Evolutionary conservation across 1,140 invertebrate genomes (phyloP).

Genomic region (Zophobas atratus): DNA sequence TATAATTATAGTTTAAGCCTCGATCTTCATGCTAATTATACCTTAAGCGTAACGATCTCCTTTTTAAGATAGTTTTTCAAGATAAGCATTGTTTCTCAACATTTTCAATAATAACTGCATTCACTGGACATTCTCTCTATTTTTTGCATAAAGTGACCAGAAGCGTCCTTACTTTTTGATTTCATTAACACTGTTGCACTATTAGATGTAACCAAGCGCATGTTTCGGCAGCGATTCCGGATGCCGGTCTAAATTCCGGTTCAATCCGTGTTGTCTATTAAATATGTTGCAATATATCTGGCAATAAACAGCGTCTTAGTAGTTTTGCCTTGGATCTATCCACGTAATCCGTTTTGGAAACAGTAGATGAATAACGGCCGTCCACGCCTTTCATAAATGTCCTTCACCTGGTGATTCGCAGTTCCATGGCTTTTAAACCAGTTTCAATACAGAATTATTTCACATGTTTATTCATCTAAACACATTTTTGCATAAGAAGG

Average conservation of each 20-base stretch:
- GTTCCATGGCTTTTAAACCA: constrained; percentile 34
- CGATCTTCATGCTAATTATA: constrained; percentile 19
- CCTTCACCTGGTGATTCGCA: constrained; percentile 44
- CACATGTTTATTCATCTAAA: constrained; percentile 31
- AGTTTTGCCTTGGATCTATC: constrained; percentile 41
- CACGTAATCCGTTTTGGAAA: constrained; percentile 39
- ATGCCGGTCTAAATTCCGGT: constrained; percentile 17
- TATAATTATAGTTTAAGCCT: constrained; percentile 32
- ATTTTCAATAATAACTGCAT: constrained; percentile 14
- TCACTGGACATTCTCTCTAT: neutral
- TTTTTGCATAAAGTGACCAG: constrained; percentile 20
- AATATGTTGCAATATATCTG: constrained; percentile 11
- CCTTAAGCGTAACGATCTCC: neutral
- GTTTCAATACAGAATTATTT: constrained; percentile 10
- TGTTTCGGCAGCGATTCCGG: neutral
- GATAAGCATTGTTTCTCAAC: constrained; percentile 31
- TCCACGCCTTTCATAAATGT: constrained; percentile 47
- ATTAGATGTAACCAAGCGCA: neutral
- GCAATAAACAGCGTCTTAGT: constrained; percentile 17
- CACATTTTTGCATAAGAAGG: constrained; percentile 34
- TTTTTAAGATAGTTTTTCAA: constrained; percentile 22
- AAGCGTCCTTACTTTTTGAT: constrained; percentile 26
- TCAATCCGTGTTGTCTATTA: neutral
- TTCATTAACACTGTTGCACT: neutral
- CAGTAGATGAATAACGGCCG: constrained; percentile 44